phyloP scores from a whole-genome alignment of 2,797 vertebrate genomes.

The Schizopygopsis malacanthus region DNA sequence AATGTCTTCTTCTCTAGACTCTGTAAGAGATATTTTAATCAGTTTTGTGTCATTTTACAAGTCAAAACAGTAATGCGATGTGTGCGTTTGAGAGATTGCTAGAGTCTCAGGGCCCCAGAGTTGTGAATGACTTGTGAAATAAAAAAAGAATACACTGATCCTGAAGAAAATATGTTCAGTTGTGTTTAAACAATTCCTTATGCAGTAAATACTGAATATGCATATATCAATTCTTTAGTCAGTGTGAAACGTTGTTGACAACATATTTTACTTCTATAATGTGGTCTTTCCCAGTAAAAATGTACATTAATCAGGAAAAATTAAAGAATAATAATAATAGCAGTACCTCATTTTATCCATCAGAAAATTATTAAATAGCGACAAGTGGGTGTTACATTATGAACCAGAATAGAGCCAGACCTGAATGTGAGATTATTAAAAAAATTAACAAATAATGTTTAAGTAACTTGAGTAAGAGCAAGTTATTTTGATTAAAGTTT shows the following conservation, averaged over 20 bases:
- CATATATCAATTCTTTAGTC: neutral
- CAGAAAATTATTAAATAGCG: neutral
- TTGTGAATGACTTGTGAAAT: neutral
- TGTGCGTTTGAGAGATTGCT: neutral
- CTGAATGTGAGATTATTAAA: neutral
- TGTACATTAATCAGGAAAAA: neutral
- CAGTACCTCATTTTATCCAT: neutral
- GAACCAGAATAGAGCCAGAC: neutral
- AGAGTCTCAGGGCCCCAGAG: neutral
- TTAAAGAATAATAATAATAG: too few species aligned
- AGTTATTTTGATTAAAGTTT: too few species aligned
- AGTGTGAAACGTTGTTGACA: neutral
- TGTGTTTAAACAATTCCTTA: neutral
- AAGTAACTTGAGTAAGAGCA: too few species aligned
- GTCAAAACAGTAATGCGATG: neutral
- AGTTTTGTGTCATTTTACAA: neutral
- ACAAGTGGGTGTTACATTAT: neutral
- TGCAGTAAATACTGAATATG: neutral
- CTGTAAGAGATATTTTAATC: constrained; percentile 1
- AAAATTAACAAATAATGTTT: neutral
- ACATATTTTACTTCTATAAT: neutral
- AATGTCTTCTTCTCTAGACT: constrained; percentile 8
- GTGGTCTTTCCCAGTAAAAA: neutral
- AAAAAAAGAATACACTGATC: neutral
- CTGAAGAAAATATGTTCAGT: neutral